Evolutionary conservation across 2,797 vertebrate species (phyloP).

Genomic region (Peromyscus nudipes): DNA sequence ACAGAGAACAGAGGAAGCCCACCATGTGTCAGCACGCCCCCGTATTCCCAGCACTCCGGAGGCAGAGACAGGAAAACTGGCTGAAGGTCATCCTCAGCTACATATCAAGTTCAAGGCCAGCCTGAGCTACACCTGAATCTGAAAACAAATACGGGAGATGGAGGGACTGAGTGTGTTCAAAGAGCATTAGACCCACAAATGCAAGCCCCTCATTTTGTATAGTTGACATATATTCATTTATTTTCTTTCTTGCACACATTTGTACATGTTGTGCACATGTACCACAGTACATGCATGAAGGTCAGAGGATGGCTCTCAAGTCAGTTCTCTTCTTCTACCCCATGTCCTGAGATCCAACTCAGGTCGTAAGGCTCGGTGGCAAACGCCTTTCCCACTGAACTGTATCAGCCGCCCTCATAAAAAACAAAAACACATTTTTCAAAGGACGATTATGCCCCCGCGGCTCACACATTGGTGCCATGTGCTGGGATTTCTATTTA

Average conservation of each 20-base stretch:
- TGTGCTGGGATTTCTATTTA: neutral
- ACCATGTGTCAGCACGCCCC: neutral
- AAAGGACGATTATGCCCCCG: neutral
- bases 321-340: neutral
- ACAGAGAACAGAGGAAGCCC: neutral
- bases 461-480: neutral
- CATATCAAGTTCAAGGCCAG: neutral
- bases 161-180: neutral
- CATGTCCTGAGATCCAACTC: neutral
- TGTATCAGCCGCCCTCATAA: neutral
- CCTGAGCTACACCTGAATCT: neutral
- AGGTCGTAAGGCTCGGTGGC: neutral
- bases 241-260: neutral
- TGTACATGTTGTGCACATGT: neutral
- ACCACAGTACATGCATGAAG: too few species aligned
- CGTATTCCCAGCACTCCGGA: neutral
- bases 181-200: neutral
- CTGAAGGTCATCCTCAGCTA: neutral
- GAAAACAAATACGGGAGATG: neutral
- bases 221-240: neutral
- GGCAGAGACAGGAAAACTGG: neutral
- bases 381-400: neutral
- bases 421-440: neutral
- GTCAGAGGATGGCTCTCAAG: neutral
- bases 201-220: neutral